Evolutionary conservation across 2,888 invertebrate species (phyloP).

Genomic region (Noctua janthina): DNA sequence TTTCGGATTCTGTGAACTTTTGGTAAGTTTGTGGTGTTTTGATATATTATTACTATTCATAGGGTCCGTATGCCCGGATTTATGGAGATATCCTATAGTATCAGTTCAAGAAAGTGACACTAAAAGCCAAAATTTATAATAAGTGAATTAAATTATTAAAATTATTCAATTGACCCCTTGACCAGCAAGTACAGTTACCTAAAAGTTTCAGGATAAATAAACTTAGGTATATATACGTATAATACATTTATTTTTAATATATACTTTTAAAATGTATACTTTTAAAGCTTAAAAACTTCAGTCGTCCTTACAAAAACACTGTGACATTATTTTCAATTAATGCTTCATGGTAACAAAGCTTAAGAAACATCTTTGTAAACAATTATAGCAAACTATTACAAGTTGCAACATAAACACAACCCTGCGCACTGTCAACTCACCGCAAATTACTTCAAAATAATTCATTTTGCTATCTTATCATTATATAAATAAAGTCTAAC

Average conservation of each 20-base stretch:
- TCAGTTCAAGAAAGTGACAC: neutral
- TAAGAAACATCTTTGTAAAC: constrained; percentile 34
- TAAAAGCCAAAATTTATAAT: neutral
- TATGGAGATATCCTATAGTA: neutral
- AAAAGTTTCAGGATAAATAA: neutral
- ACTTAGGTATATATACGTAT: neutral
- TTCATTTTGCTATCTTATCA: constrained; percentile 52
- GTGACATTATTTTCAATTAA: constrained; percentile 20
- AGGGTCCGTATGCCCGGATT: neutral
- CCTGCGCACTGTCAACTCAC: constrained; percentile 39
- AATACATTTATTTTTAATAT: too few species aligned
- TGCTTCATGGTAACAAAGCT: constrained; percentile 23
- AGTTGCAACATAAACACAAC: constrained; percentile 55
- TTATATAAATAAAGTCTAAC: constrained; percentile 42
- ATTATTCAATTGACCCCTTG: neutral
- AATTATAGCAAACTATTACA: constrained; percentile 60
- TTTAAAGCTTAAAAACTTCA: neutral
- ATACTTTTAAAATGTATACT: too few species aligned
- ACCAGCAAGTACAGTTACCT: neutral
- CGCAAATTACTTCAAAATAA: constrained; percentile 66
- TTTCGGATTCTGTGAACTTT: constrained; percentile 65
- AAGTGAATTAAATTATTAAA: neutral
- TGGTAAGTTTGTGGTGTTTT: constrained; percentile 59
- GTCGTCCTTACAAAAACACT: neutral
- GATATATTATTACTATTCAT: constrained; percentile 1